Conservation (phyloP, 2,888 invertebrate genomes). For the Acrocyrtus sp. region DNA sequence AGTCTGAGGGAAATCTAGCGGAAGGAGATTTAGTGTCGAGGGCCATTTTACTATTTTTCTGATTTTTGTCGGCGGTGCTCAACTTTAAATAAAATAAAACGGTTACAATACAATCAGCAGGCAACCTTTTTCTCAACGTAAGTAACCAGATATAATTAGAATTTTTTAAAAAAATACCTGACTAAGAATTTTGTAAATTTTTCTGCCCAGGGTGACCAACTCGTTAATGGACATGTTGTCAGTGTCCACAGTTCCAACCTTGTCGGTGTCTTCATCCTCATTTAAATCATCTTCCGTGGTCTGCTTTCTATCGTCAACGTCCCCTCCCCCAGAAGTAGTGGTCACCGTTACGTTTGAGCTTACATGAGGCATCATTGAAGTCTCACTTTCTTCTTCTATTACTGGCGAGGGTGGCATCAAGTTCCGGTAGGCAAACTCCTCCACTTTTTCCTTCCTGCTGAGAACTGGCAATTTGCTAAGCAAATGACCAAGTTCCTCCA, state of each 20-base stretch:
- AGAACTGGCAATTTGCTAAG: conserved; percentile 26
- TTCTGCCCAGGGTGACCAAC: conserved; percentile 29
- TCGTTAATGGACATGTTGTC: conserved; percentile 26
- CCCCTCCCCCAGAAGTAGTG: background rate
- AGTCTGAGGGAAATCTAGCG: too few species aligned
- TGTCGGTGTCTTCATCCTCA: background rate
- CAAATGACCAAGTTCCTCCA: conserved; percentile 23
- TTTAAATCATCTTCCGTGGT: background rate
- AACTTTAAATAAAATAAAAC: too few species aligned
- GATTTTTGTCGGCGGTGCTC: too few species aligned
- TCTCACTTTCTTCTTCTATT: conserved; percentile 32
- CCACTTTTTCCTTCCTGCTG: conserved; percentile 23
- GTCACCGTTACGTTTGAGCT: conserved; percentile 22
- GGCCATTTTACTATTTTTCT: too few species aligned
- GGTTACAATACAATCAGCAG: too few species aligned
- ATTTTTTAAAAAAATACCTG: too few species aligned
- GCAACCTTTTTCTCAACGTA: too few species aligned
- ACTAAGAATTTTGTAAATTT: conserved; percentile 43
- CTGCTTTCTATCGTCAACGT: background rate
- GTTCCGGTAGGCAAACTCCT: conserved; percentile 17
- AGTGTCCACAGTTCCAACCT: conserved; percentile 9
- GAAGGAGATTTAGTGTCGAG: too few species aligned
- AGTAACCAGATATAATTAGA: too few species aligned
- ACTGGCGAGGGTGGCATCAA: conserved; percentile 3
- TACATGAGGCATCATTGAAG: conserved; percentile 28